Percentiles rank a stretch among this genome's conserved stretches.
phyloP scores from a whole-genome alignment of 2,888 invertebrate genomes.

The Drosophila formosana region DNA sequence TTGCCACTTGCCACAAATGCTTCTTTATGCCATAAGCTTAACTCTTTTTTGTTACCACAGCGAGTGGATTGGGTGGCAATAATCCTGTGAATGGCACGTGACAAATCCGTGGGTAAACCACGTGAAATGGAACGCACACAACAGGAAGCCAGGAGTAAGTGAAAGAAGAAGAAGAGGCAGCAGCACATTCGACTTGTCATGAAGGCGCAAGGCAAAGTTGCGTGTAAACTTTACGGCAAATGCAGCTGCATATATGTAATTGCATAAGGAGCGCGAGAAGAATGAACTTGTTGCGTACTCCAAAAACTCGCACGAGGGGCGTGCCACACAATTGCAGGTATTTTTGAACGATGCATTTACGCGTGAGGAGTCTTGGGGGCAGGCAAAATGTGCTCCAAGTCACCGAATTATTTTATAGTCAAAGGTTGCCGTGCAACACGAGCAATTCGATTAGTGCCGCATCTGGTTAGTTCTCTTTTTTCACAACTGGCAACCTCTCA shows the following conservation, averaged over 20 bases:
- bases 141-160: constrained; percentile 27
- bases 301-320: neutral
- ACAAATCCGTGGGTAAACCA: constrained; percentile 55
- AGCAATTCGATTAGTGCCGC: too few species aligned
- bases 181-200: constrained; percentile 42
- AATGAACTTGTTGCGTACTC: constrained; percentile 59
- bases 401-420: neutral
- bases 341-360: constrained; percentile 27
- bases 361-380: neutral
- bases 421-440: too few species aligned
- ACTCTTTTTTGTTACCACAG: neutral
- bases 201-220: constrained; percentile 59
- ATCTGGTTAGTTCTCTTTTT: too few species aligned
- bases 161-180: constrained; percentile 4
- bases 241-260: constrained; percentile 59
- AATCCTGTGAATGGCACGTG: constrained; percentile 53
- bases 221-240: constrained; percentile 54
- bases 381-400: neutral
- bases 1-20: neutral
- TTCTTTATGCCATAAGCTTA: neutral
- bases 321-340: constrained; percentile 36
- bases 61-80: constrained; percentile 23
- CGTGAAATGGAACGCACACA: constrained; percentile 57
- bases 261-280: constrained; percentile 60
- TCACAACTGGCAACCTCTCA: neutral